Evolutionary conservation across 2,888 invertebrate species (phyloP).

Genomic region (Bugula neritina): DNA sequence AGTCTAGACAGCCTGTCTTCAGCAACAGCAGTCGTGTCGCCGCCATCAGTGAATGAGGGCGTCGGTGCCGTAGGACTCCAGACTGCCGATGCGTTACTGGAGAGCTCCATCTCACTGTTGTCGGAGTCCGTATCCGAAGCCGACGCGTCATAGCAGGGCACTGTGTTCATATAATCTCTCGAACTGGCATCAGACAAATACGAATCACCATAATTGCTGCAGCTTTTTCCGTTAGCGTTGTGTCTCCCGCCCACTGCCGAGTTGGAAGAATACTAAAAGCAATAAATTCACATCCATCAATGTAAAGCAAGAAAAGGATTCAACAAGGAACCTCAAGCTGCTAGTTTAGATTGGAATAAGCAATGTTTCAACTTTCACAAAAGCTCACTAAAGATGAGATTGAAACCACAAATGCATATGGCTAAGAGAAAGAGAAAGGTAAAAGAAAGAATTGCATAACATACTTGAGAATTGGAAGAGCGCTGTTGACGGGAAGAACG

Average conservation of each 20-base stretch:
- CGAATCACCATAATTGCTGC: background rate
- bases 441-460: too few species aligned
- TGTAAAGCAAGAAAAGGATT: too few species aligned
- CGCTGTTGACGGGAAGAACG: background rate
- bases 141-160: constrained; percentile 26
- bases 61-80: background rate
- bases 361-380: too few species aligned
- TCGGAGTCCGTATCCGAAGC: constrained; percentile 23
- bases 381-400: too few species aligned
- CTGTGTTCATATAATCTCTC: background rate
- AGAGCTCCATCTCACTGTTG: constrained; percentile 24
- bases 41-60: background rate
- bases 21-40: background rate
- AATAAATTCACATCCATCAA: background rate
- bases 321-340: too few species aligned
- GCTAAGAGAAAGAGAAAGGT: too few species aligned
- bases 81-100: constrained; percentile 16
- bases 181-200: constrained; percentile 9
- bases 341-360: too few species aligned
- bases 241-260: background rate
- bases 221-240: background rate
- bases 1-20: background rate
- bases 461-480: background rate
- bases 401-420: too few species aligned
- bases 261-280: background rate